Percentiles rank a stretch among this genome's conserved stretches.
Conservation (phyloP, 92 coral and sea anemone genomes). For the Palythoa heliodiscus region DNA sequence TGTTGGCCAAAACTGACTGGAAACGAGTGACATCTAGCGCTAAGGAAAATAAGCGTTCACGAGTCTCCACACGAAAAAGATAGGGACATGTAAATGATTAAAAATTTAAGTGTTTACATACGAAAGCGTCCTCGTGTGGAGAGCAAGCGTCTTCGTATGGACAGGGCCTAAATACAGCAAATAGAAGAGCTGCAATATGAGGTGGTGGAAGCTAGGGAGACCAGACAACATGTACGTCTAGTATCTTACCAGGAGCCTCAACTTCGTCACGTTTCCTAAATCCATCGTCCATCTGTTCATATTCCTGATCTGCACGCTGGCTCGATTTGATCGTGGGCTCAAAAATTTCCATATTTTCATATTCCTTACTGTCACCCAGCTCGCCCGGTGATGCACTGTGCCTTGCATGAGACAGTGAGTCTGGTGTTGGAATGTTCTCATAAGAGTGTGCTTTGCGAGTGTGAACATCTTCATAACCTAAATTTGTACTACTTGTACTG, state of each 20-base stretch:
- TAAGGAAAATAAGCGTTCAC: too few species aligned
- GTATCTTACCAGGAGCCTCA: conserved; percentile 25
- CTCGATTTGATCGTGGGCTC: not conserved
- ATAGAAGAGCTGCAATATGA: not conserved
- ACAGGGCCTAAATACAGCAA: not conserved
- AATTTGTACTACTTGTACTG: not conserved
- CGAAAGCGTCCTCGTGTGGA: not conserved
- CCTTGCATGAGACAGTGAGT: not conserved
- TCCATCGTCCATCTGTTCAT: conserved; percentile 19
- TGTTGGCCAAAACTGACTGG: too few species aligned
- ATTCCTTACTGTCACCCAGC: conserved; percentile 11
- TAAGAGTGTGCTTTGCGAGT: conserved; percentile 15
- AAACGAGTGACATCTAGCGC: too few species aligned
- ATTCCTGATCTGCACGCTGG: conserved; percentile 3
- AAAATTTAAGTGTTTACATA: too few species aligned
- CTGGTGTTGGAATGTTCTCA: conserved; percentile 18
- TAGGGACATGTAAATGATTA: too few species aligned
- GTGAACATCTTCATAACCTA: not conserved
- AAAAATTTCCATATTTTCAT: conserved; percentile 12
- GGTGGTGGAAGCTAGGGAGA: not conserved
- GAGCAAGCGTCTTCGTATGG: too few species aligned
- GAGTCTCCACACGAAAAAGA: too few species aligned
- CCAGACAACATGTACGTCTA: not conserved
- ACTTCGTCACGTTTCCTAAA: not conserved
- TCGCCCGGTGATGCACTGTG: not conserved